Conservation (phyloP, 2,797 vertebrate species). For the Eulemur rubriventer region DNA sequence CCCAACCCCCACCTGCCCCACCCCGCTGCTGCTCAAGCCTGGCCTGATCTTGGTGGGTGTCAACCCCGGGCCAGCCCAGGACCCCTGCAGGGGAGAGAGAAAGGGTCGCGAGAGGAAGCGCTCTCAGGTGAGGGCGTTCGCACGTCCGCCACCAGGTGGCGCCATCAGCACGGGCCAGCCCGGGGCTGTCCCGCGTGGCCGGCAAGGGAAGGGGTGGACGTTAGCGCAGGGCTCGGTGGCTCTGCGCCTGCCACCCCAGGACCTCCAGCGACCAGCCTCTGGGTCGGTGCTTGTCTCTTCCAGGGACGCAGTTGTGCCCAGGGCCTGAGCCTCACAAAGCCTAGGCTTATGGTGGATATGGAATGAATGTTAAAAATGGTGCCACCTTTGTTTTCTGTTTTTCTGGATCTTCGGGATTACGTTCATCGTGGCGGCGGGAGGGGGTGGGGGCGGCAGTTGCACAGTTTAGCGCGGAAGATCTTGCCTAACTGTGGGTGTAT, state of each 20-base stretch:
- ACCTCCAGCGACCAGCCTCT: background rate
- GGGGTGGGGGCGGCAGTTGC: background rate
- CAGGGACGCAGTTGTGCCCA: background rate
- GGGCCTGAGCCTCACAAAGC: background rate
- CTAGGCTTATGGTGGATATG: background rate
- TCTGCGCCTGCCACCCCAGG: background rate
- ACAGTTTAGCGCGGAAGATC: background rate
- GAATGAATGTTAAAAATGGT: background rate
- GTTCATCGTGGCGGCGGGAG: background rate
- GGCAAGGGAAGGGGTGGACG: background rate
- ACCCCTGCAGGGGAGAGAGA: background rate
- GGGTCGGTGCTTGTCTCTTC: background rate
- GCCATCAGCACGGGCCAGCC: slow-evolving; percentile 1
- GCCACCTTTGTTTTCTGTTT: background rate
- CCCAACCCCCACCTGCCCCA: accelerated
- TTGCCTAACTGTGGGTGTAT: background rate
- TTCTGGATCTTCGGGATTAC: background rate
- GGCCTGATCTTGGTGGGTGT: background rate
- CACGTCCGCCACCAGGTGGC: slow-evolving; percentile 57
- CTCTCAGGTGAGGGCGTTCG: background rate
- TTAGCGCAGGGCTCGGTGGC: background rate
- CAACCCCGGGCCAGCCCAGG: background rate
- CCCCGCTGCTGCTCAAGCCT: accelerated
- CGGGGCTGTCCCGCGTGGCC: background rate
- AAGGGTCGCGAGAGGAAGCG: background rate